Conservation (phyloP, 2,888 invertebrate species). For the Carpatolechia fugitivella region DNA sequence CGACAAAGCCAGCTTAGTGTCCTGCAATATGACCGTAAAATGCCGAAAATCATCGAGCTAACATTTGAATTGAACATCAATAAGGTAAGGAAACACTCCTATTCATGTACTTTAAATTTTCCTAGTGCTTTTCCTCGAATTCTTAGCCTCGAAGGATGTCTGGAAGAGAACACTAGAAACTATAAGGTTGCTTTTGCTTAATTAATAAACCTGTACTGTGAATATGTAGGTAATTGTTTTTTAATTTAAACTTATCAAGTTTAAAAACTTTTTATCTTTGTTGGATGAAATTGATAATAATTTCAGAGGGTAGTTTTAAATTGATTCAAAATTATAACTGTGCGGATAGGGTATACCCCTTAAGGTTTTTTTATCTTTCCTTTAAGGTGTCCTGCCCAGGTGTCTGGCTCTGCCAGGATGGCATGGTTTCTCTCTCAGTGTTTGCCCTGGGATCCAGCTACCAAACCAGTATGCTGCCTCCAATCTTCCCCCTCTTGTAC, state of each 20-base stretch:
- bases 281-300: no score
- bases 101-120: background rate
- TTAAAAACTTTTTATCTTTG: no score
- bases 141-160: background rate
- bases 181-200: no score
- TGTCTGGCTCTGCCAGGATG: constrained; percentile 89
- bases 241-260: no score
- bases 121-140: background rate
- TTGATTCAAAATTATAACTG: no score
- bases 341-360: no score
- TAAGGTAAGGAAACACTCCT: constrained; percentile 63
- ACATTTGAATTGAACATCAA: constrained; percentile 79
- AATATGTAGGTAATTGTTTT: no score
- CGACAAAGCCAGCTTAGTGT: background rate
- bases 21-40: constrained; percentile 33
- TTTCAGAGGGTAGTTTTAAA: no score
- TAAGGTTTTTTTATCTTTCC: background rate
- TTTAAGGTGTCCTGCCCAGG: constrained; percentile 89
- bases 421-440: constrained; percentile 85
- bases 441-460: constrained; percentile 84
- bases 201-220: no score
- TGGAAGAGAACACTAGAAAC: no score
- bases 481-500: constrained; percentile 85
- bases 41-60: constrained; percentile 79
- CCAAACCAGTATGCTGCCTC: constrained; percentile 82